Evolutionary conservation across 2,888 invertebrate genomes (phyloP), one percentile per base, ranked within the genome.

Genomic region (Agrochola lychnidis): DNA sequence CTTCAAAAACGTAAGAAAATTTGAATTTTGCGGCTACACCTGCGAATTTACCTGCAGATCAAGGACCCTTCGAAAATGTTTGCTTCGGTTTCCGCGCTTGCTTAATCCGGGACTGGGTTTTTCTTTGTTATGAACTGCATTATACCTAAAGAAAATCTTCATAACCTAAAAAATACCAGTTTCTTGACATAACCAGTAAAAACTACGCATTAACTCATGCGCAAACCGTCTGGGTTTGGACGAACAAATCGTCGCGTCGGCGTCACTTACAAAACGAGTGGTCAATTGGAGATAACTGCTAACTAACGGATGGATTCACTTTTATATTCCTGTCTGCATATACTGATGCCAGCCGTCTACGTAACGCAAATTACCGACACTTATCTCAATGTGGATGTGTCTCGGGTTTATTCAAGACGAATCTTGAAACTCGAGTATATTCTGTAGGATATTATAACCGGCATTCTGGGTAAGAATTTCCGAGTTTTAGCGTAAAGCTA

Each of bases 201-300:
- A 79, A 79, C 51, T 59, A 19, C 75, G 70, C 53, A 51, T 53
- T 63, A 82, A 56, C 16, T 63, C 45, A 16, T 4, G 16, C 64
- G 25, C 64, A 77, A 70, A 45, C 45, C 14, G 25, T 73, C 78
- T 72, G 56, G 53, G 42, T 7, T 56, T n/a, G 9, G 25, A 57
- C 7, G 42, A 42, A 9, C 30, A 73, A 78, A 76, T 78, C 63
- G 63, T 64, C 22, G 63, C 40, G 40, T 48, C 45, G 57, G 70
- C 67, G 59, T 79, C 79, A 30, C 70, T 78, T 76, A 85, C 83
- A 66, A 78, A 66, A 79, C 74, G 71, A 81, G 67, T 72, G 56
- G 57, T 81, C 85, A 87, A 87, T 87, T 87, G 87, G 22, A 79
- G 36, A 80, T 87, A 83, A 87, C 76, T 73, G 56, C 70, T 57